Conservation (phyloP, 2,888 invertebrate species). For the Drosophila bunnanda region DNA sequence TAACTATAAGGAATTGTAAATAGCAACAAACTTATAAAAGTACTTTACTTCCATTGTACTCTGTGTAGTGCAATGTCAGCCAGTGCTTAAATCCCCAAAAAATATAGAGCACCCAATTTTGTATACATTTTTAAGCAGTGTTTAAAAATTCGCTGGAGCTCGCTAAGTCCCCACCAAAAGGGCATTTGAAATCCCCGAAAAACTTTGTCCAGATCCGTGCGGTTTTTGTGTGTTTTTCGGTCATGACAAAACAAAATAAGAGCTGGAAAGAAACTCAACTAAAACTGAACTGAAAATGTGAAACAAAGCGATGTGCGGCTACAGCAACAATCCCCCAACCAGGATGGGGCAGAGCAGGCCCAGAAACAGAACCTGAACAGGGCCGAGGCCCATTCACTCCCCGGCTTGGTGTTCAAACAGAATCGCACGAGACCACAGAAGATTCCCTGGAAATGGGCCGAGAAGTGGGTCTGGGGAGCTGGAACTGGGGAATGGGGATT, state of each 20-base stretch:
- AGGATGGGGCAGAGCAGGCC: conserved; percentile 14
- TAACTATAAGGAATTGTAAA: not conserved
- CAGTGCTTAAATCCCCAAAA: not conserved
- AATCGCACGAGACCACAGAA: conserved; percentile 51
- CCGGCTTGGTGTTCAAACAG: conserved; percentile 35
- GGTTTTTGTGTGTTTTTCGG: conserved; percentile 50
- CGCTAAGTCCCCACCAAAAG: conserved; percentile 9
- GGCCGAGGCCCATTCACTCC: conserved; percentile 46
- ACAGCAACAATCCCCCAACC: conserved; percentile 39
- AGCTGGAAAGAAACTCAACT: conserved; percentile 32
- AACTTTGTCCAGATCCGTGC: conserved; percentile 5
- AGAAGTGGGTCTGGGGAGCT: conserved; percentile 9
- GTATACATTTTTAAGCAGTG: conserved; percentile 5
- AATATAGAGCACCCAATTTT: not conserved
- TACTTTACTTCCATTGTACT: not conserved
- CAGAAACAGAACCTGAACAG: conserved; percentile 16
- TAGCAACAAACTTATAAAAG: not conserved
- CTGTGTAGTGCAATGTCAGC: not conserved
- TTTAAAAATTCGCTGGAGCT: conserved; percentile 4
- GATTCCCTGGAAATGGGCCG: conserved; percentile 53
- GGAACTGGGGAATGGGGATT: conserved; percentile 17
- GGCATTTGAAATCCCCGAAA: conserved; percentile 27
- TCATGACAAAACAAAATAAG: conserved; percentile 47
- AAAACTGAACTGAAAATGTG: conserved; percentile 54
- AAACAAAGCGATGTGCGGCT: conserved; percentile 56